A percentile compares a stretch with the other conserved stretches of the same genome.
Evolutionary conservation across 2,888 invertebrate genomes (phyloP).

Genomic region (Meta bourneti): DNA sequence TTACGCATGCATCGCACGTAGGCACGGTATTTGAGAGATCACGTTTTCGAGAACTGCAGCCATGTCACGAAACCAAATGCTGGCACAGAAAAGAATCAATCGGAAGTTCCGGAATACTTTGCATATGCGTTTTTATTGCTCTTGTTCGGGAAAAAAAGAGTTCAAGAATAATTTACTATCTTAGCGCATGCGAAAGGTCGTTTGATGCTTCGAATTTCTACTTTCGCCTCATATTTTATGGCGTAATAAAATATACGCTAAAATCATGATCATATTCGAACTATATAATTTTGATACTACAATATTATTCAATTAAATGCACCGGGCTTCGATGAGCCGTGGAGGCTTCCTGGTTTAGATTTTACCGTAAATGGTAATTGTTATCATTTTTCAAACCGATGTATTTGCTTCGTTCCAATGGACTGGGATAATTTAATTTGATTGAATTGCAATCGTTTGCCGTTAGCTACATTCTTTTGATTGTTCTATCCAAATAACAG

Average conservation of each 20-base stretch:
- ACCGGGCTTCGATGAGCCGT: too few species aligned
- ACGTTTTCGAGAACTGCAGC: not conserved
- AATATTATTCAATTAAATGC: too few species aligned
- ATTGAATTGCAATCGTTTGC: too few species aligned
- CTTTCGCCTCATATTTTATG: not conserved
- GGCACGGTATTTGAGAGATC: not conserved
- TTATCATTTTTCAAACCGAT: too few species aligned
- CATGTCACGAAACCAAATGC: not conserved
- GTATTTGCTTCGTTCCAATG: too few species aligned
- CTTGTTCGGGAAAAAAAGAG: not conserved
- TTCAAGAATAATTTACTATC: not conserved
- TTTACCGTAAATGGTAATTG: too few species aligned
- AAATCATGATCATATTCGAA: too few species aligned
- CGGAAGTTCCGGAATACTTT: not conserved
- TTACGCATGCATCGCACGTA: not conserved
- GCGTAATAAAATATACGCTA: not conserved
- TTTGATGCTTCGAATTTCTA: not conserved
- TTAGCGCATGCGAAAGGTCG: not conserved
- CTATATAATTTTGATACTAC: too few species aligned
- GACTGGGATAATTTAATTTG: too few species aligned
- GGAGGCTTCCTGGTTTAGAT: too few species aligned
- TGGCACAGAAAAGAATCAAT: not conserved
- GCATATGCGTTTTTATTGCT: not conserved
- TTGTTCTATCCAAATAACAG: too few species aligned
- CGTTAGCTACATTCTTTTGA: too few species aligned